Percentiles rank a stretch among this genome's conserved stretches.
These are phyloP conservation scores for Parazoanthus darwini DNA, from an alignment of 92 coral and sea anemone genomes.

Conservation along the genomic window DNA sequence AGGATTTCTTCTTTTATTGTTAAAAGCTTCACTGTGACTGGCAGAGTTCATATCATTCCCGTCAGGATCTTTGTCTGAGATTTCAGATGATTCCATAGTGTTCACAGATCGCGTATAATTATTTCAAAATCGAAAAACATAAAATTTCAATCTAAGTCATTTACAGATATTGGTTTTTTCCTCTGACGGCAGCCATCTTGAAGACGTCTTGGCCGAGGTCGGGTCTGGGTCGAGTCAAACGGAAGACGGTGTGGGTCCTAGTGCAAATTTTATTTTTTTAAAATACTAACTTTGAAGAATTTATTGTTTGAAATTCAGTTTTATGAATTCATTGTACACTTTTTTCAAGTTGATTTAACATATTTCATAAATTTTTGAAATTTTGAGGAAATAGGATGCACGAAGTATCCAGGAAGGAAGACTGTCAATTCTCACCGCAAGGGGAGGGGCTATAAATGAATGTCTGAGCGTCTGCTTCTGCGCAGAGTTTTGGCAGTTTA, in stretches of 20 bases:
- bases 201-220: not conserved
- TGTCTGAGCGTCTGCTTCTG: constrained; percentile 7
- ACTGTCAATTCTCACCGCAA: not conserved
- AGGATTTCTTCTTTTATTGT: not conserved
- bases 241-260: not conserved
- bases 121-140: too few relatives aligned
- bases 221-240: constrained; percentile 15
- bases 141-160: not conserved
- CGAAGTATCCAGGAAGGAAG: too few relatives aligned
- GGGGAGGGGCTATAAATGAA: not conserved
- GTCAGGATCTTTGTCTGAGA: not conserved
- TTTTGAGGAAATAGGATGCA: not conserved
- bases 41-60: not conserved
- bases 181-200: constrained; percentile 23
- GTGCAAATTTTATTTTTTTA: not conserved
- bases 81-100: constrained; percentile 18
- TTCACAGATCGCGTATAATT: not conserved
- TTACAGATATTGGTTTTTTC: not conserved
- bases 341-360: too few relatives aligned
- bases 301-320: too few relatives aligned
- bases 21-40: too few relatives aligned
- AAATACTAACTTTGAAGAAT: not conserved
- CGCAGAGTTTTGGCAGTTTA: constrained; percentile 19
- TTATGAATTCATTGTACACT: not conserved
- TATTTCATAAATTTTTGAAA: not conserved